Base-by-base conservation (phyloP, 2,113 vertebrate genomes). In the Esox niger region DNA sequence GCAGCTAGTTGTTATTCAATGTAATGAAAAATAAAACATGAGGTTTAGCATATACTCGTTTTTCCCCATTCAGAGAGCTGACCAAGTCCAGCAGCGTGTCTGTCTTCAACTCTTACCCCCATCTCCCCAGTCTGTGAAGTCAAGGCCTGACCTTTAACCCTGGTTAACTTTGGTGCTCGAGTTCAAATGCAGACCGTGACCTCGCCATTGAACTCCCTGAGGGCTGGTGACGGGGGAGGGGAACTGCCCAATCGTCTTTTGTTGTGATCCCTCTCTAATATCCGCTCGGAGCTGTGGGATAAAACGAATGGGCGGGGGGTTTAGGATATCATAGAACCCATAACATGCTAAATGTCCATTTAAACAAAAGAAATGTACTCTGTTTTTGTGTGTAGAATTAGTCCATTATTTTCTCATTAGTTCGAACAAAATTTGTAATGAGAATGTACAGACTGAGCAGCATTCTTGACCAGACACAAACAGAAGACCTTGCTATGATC, bases 181-280 rank as follows among this genome's bases (percentile, higher is more conserved):
- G 79, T 83, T 82, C 77, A 82, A 79, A 78, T 67, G 67, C 79
- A 75, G 71, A 82, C 79, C 57, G 13, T 78, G 79, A 86, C 80
- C 87, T 47, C 64, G 82, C 64, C 63, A 23, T 62, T 80, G 70
- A 88, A 77, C 79, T 80, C 71, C 52, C 38, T 1, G 7, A 68
- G 23, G 25, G 21, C 62, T 66, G 46, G 27, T 17, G 57, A 11
- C 4, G 43, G 43, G 56, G 5, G 4, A 23, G 43, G 13, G 46
- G 46, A 13, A 20, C 9, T 60, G 20, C 25, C 6, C 29, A 20
- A 25, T 59, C 17, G 8, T 17, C 29, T 30, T 59, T 59, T 59
- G 56, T 59, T 29, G 56, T 30, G 25, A 8, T 29, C 55, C 23
- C 11, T 23, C 55, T 57, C 55, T 57, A 23, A 57, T 57, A 27